A percentile compares a stretch with the other conserved stretches of the same genome.
phyloP scores from a whole-genome alignment of 2,888 invertebrate genomes.

The Kuschelorhynchus macadamiae region DNA sequence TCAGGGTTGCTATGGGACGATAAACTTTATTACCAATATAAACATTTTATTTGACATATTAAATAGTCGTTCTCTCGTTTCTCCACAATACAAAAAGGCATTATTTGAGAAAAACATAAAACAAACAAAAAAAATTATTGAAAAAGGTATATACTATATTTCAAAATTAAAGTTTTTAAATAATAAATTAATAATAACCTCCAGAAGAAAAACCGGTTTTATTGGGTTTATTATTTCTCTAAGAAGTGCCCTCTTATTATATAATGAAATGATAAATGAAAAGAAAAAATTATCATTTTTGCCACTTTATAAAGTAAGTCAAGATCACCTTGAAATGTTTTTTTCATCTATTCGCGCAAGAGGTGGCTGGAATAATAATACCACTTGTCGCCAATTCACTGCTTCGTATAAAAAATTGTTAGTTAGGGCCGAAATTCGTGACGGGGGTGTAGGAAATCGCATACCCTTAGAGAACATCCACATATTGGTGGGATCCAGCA shows the following conservation, averaged over 20 bases:
- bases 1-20: no score
- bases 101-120: no score
- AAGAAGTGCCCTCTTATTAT: conserved; percentile 5
- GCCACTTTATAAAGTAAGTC: conserved; percentile 44
- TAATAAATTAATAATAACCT: neutral
- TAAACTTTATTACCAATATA: neutral
- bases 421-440: conserved; percentile 31
- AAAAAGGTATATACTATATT: neutral
- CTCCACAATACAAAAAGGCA: no score
- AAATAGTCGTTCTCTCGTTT: no score
- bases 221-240: conserved; percentile 13
- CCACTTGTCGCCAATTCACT: conserved; percentile 43
- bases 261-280: conserved; percentile 7
- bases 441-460: conserved; percentile 40
- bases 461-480: conserved; percentile 38
- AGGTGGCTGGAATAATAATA: conserved; percentile 52
- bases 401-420: conserved; percentile 46
- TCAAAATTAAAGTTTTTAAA: neutral
- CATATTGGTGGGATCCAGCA: conserved; percentile 33
- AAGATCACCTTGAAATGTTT: conserved; percentile 48
- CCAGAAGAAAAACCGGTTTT: conserved; percentile 14
- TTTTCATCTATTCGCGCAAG: conserved; percentile 37
- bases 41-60: neutral
- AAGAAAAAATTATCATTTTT: conserved; percentile 23
- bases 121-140: no score